phyloP scores from a whole-genome alignment of 2,888 invertebrate genomes.

The Dryadula phaetusa region DNA sequence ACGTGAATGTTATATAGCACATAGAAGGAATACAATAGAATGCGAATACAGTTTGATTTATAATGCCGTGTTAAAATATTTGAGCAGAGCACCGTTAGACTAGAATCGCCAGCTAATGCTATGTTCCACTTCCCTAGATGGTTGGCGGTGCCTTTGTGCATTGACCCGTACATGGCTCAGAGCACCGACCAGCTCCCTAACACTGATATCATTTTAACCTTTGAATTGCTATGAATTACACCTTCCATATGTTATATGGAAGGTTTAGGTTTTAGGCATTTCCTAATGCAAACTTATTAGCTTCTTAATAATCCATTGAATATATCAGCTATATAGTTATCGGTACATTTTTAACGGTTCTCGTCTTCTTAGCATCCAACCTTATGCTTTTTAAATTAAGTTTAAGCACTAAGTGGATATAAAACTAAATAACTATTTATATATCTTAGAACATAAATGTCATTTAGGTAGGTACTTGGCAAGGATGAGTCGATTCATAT shows the following conservation, averaged over 20 bases:
- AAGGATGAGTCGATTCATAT: slow-evolving; percentile 70
- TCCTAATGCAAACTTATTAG: not conserved
- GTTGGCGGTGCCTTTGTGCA: slow-evolving; percentile 74
- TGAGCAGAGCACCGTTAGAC: slow-evolving; percentile 69
- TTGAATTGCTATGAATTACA: slow-evolving; percentile 36
- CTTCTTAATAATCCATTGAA: not conserved
- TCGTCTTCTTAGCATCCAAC: slow-evolving; percentile 11
- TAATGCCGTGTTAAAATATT: slow-evolving; percentile 52
- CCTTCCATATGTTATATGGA: slow-evolving; percentile 7
- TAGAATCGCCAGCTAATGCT: slow-evolving; percentile 36
- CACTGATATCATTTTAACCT: slow-evolving; percentile 56
- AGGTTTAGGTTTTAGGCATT: no score
- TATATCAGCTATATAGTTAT: not conserved
- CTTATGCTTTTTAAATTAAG: slow-evolving; percentile 26
- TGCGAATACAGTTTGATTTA: slow-evolving; percentile 17
- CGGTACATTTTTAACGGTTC: not conserved
- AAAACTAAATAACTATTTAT: slow-evolving; percentile 49
- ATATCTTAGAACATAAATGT: slow-evolving; percentile 59
- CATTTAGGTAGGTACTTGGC: slow-evolving; percentile 67
- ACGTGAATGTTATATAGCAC: not conserved
- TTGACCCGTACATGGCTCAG: slow-evolving; percentile 75
- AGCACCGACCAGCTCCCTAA: slow-evolving; percentile 66
- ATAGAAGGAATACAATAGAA: not conserved
- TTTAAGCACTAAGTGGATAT: slow-evolving; percentile 41
- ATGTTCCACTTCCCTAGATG: slow-evolving; percentile 52